Evolutionary conservation across 2,888 invertebrate species (phyloP), one percentile per base, ranked within the genome.

Genomic region (Polyploca ridens): DNA sequence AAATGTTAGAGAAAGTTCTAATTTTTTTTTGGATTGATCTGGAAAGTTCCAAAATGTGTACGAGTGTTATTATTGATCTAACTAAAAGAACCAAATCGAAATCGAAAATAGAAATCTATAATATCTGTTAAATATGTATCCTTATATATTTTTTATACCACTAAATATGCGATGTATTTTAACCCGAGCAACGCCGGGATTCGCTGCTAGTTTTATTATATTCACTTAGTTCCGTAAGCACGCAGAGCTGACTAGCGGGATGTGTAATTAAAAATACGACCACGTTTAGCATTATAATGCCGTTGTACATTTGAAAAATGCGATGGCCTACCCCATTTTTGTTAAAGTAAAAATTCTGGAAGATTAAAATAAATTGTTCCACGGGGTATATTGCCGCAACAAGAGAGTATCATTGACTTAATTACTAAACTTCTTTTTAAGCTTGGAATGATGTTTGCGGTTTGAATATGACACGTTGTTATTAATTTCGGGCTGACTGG

Each of bases 371-470:
- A 77, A 78, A 79, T 78, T 73, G 71, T 70, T 71, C 75, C 76
- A 67, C 64, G 74, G 41, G 13, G 41, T 41, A 41, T 13, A 41
- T 13, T 0, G 4, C 11, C 70, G 70, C 74, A 76, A 74, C 80
- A 70, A 77, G 77, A 74, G 71, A 76, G 70, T 67, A 78, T 78
- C 78, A 82, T 84, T 83, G 83, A 81, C 76, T 79, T 80, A 84
- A 84, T 85, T 82, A 79, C 79, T 76, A 66, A 65, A 72, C 73
- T 71, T 46, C 3, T 41, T 38, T 38, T 7, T 38, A 38, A 38
- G 38, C 10, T 33, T 38, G 38, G 38, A 38, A 41, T 71, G 73
- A 69, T 71, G 66, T 70, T 67, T 58, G 66, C 62, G 71, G 62
- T 46, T 49, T 62, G 10, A 49, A 49, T 58, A 10, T 57, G 4